Evolutionary conservation across 1,140 invertebrate genomes (phyloP).

Genomic region (Mylabris phalerata): DNA sequence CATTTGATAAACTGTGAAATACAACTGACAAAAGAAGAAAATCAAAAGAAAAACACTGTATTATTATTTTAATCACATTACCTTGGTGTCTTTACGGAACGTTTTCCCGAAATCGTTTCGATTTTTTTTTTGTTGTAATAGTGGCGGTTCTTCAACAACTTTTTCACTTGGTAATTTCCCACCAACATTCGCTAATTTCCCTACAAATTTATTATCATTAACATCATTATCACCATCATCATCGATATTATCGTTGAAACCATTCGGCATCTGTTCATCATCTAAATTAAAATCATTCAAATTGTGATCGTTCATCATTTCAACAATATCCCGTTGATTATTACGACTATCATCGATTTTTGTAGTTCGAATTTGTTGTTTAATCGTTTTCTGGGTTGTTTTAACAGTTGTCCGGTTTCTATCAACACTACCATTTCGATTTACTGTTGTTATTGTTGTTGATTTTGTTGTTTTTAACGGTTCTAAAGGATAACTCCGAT

Average conservation of each 20-base stretch:
- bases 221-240: conserved; percentile 14
- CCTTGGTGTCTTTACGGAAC: conserved; percentile 17
- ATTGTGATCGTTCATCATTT: conserved; percentile 37
- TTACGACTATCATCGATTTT: too few relatives aligned
- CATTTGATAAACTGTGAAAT: too few relatives aligned
- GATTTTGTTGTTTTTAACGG: conserved; percentile 51
- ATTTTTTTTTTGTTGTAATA: background rate
- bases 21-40: too few relatives aligned
- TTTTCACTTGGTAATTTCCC: conserved; percentile 36
- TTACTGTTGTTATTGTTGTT: conserved; percentile 23
- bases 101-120: background rate
- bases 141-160: background rate
- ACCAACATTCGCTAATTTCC: conserved; percentile 39
- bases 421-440: conserved; percentile 9
- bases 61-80: background rate
- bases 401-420: conserved; percentile 23
- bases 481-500: conserved; percentile 73
- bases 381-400: conserved; percentile 8
- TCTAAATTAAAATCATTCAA: conserved; percentile 31
- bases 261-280: conserved; percentile 35
- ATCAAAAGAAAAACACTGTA: too few relatives aligned
- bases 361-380: too few relatives aligned
- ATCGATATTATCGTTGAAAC: conserved; percentile 19
- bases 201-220: conserved; percentile 10
- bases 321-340: conserved; percentile 28